phyloP scores from a whole-genome alignment of 1,140 invertebrate species.

The Galleria mellonella region DNA sequence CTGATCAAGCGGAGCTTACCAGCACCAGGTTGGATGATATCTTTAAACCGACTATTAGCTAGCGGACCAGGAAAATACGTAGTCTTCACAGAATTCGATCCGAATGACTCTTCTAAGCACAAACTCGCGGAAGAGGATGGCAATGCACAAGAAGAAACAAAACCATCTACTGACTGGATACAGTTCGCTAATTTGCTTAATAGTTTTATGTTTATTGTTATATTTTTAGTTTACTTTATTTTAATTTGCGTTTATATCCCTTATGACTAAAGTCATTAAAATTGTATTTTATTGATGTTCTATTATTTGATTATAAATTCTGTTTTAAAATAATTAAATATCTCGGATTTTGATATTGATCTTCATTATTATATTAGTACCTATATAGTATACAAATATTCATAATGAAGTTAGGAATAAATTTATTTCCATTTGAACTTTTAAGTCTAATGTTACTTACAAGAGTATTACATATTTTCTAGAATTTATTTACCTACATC shows the following conservation, averaged over 20 bases:
- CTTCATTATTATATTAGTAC: no score
- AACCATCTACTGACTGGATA: slow-evolving; percentile 38
- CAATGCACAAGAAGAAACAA: slow-evolving; percentile 14
- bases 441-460: no score
- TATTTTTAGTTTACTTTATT: slow-evolving; percentile 39
- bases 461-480: no score
- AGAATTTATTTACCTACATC: no score
- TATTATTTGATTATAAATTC: no score
- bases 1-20: slow-evolving; percentile 28
- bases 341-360: no score
- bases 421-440: no score
- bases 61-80: slow-evolving; percentile 55
- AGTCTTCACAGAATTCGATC: slow-evolving; percentile 59
- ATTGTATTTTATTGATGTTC: no score
- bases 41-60: slow-evolving; percentile 32
- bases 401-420: no score
- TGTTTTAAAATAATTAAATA: no score
- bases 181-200: slow-evolving; percentile 51
- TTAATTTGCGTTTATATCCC: slow-evolving; percentile 48
- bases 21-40: slow-evolving; percentile 37
- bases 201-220: slow-evolving; percentile 38
- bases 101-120: slow-evolving; percentile 26
- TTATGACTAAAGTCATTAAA: no score
- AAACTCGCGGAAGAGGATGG: slow-evolving; percentile 33
- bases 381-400: no score